phyloP scores from a whole-genome alignment of 2,888 invertebrate genomes.

The Mythimna ferrago region DNA sequence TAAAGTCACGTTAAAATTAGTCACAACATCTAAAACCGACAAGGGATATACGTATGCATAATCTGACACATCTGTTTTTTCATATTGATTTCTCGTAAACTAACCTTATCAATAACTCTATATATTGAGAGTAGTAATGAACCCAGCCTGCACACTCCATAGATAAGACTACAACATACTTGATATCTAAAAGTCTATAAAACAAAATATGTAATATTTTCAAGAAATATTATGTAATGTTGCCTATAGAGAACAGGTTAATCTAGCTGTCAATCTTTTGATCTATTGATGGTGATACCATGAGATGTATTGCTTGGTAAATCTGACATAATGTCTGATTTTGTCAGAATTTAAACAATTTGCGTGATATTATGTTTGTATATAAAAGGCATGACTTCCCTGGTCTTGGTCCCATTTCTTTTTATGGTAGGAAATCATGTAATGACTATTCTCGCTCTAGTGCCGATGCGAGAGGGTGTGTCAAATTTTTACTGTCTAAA shows the following conservation, averaged over 20 bases:
- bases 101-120: slow-evolving; percentile 41
- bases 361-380: background rate
- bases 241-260: background rate
- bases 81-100: slow-evolving; percentile 54
- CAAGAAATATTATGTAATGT: slow-evolving; percentile 14
- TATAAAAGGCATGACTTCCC: background rate
- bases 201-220: slow-evolving; percentile 23
- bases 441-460: too few relatives aligned
- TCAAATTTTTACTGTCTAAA: background rate
- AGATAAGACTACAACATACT: slow-evolving; percentile 39
- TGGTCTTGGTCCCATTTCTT: background rate
- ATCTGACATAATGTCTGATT: background rate
- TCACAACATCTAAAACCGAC: too few relatives aligned
- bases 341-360: background rate
- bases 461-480: too few relatives aligned
- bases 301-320: background rate
- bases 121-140: slow-evolving; percentile 56
- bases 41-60: background rate
- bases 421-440: too few relatives aligned
- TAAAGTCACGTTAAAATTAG: too few relatives aligned
- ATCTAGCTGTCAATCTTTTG: slow-evolving; percentile 31
- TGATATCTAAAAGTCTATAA: slow-evolving; percentile 26
- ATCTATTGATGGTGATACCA: background rate
- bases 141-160: slow-evolving; percentile 38
- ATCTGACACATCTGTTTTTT: slow-evolving; percentile 20